Evolutionary conservation across 2,888 invertebrate species (phyloP), one percentile per base, ranked within the genome.

Genomic region (Ellobium chinense): DNA sequence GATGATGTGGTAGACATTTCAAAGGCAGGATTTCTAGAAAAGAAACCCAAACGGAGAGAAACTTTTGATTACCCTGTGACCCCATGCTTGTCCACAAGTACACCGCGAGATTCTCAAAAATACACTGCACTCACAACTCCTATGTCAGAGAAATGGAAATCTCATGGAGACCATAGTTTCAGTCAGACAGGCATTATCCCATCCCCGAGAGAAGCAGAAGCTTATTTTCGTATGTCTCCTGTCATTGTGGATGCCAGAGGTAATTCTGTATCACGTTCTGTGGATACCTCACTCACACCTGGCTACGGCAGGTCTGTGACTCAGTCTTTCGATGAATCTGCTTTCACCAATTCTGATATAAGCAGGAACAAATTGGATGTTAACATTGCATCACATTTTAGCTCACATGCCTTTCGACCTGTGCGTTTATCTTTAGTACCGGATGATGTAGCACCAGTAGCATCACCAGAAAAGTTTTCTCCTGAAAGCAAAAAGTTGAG

Each of bases 131-230:
- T 12, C 9, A 18, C 46, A 46, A 46, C 46, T 12, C 46, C 46
- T 18, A 46, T 46, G 46, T 46, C 46, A 12, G 46, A 68, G 24
- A 27, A 36, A 34, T 21, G 73, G 60, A 68, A 66, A 29, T 60
- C 24, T 36, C 72, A 39, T 58, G 34, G 58, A 37, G 88, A 92
- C 77, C 86, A 86, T 39, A 91, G 90, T 84, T 92, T 92, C 73
- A 87, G 88, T 81, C 79, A 86, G 29, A 91, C 92, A 81, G 89
- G 91, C 27, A 84, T 92, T 14, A 80, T 91, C 69, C 91, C 92
- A 27, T 85, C 89, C 1, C 85, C 86, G 34, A 85, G 88, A 39
- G 89, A 91, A 73, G 91, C 92, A 5, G 91, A 92, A 56, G 86
- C 87, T 7, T 91, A 91, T 68, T 93, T 93, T 80, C 85, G 85